Conservation (phyloP, 1,140 invertebrate species). For the Riptortus pedestris region DNA sequence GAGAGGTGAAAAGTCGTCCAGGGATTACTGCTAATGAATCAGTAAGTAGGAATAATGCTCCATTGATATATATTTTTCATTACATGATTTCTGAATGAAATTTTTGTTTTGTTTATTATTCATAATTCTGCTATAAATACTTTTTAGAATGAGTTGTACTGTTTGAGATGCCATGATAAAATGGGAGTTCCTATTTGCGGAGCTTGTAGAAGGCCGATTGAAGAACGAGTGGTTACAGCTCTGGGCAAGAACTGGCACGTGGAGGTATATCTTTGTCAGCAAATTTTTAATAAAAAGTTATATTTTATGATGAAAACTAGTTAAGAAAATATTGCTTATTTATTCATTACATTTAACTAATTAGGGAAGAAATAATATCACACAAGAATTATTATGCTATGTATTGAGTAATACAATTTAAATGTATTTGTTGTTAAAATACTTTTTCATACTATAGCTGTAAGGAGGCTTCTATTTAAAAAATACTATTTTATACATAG, state of each 20-base stretch:
- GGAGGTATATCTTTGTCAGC: conserved; percentile 53
- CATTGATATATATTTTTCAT: background rate
- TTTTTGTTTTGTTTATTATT: background rate
- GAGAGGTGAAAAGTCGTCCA: conserved; percentile 84
- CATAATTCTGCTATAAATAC: background rate
- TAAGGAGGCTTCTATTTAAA: too few species aligned
- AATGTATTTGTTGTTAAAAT: too few species aligned
- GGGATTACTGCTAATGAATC: conserved; percentile 85
- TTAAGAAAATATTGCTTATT: too few species aligned
- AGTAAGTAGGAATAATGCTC: conserved; percentile 38
- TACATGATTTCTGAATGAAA: too few species aligned
- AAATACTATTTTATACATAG: too few species aligned
- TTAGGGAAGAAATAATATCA: background rate
- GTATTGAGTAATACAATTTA: too few species aligned
- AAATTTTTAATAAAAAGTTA: conserved; percentile 5
- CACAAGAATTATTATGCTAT: background rate
- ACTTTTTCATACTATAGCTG: too few species aligned
- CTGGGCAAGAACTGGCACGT: conserved; percentile 99
- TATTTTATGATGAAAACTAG: too few species aligned
- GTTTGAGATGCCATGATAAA: conserved; percentile 95
- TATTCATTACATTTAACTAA: background rate
- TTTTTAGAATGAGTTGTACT: conserved; percentile 84
- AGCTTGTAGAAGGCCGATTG: conserved; percentile 89
- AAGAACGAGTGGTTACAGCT: conserved; percentile 92
- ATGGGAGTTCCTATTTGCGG: conserved; percentile 98